Evolutionary conservation across 2,888 invertebrate genomes (phyloP), one percentile per base, ranked within the genome.

Genomic region (Diarsia mendica): DNA sequence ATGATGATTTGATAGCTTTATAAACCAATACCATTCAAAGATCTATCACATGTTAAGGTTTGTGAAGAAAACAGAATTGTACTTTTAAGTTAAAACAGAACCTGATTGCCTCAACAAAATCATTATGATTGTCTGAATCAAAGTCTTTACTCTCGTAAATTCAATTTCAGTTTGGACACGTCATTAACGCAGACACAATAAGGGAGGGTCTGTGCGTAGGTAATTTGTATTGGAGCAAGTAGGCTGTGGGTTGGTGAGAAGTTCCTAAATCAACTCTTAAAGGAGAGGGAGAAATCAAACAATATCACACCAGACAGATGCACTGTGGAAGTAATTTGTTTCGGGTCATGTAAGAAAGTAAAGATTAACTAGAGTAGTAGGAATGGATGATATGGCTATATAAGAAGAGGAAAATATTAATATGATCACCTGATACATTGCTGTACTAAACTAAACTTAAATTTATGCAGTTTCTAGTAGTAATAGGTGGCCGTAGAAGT

Each of bases 171-270:
- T 67, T 44, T 33, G 10, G 48, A 60, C 64, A 53, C 48, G 44
- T 76, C 39, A 53, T 80, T 79, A 79, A 67, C 2, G 9, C 33
- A 23, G 13, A 83, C 84, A 79, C 20, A 48, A 48, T 44, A 79
- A 63, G 73, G 84, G 80, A 79, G 80, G 80, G 18, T 49, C 69
- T 60, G 46, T 39, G 6, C 51, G 44, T 28, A 48, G 48, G 53
- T 60, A 28, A 70, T 70, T 77, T 63, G 48, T 61, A 46, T 63
- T 53, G n/a, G 39, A 83, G 63, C 71, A 60, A 55, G 46, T 51
- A 75, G n/a, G 8, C 13, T 55, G 13, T 44, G 10, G 8, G 66
- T 44, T 46, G 2, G 18, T 49, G 46, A 33, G 39, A 48, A 46
- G 33, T 46, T 76, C 44, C 23, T 61, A 61, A 64, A 68, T 68